Evolutionary conservation across 2,797 vertebrate species (phyloP).

Genomic region (Falco cherrug): DNA sequence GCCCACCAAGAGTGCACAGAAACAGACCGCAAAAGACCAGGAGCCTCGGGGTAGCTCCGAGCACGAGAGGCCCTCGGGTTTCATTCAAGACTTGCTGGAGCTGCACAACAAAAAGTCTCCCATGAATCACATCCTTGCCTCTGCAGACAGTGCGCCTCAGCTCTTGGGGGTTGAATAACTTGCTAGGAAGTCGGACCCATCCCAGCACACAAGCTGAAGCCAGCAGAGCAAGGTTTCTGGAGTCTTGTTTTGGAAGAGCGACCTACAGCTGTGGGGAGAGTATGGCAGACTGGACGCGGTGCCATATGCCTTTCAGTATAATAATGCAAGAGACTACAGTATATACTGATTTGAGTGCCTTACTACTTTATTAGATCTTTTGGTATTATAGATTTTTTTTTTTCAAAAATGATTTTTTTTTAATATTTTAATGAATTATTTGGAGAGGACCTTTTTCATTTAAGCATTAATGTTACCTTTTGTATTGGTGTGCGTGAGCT

Average conservation of each 20-base stretch:
- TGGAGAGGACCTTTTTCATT: slow-evolving; percentile 83
- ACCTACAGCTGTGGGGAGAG: slow-evolving; percentile 27
- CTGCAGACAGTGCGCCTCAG: slow-evolving; percentile 77
- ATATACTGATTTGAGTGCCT: slow-evolving; percentile 89
- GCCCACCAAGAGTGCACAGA: slow-evolving; percentile 23
- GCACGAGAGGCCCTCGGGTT: slow-evolving; percentile 53
- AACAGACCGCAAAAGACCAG: slow-evolving; percentile 37
- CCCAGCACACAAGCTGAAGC: slow-evolving; percentile 27
- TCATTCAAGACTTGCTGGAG: slow-evolving; percentile 84
- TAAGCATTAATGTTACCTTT: slow-evolving; percentile 84
- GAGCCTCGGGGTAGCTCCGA: slow-evolving; percentile 43
- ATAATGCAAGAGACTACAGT: slow-evolving; percentile 70
- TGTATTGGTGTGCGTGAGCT: slow-evolving; percentile 76
- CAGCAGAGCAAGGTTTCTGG: slow-evolving; percentile 42
- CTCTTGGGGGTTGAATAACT: slow-evolving; percentile 86
- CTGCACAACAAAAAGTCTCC: slow-evolving; percentile 76
- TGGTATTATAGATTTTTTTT: slow-evolving; percentile 79
- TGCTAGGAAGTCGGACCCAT: background rate
- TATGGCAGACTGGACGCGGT: slow-evolving; percentile 70
- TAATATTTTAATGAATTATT: slow-evolving; percentile 84
- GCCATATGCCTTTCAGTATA: slow-evolving; percentile 81
- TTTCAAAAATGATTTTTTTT: slow-evolving; percentile 74
- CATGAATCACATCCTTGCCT: slow-evolving; percentile 79
- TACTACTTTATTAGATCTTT: slow-evolving; percentile 94
- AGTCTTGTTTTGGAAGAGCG: background rate